Evolutionary conservation across 2,888 invertebrate genomes (phyloP).

Genomic region (Brassicogethes aeneus): DNA sequence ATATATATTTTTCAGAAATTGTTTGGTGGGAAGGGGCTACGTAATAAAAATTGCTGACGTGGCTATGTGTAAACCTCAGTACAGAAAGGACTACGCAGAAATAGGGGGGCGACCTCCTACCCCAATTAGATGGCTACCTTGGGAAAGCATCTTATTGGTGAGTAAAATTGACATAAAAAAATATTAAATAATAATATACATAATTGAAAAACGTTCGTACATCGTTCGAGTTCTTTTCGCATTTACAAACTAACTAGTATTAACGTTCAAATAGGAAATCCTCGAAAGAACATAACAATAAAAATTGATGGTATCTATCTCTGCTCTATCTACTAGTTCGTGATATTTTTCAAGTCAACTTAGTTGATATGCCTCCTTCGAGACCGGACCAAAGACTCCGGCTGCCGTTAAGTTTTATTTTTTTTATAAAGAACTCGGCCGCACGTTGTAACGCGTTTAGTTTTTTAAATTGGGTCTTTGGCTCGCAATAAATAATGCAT

Average conservation of each 20-base stretch:
- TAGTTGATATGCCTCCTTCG: background rate
- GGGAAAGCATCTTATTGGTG: constrained; percentile 57
- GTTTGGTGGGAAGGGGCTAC: constrained; percentile 52
- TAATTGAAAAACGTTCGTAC: too few relatives aligned
- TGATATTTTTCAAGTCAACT: background rate
- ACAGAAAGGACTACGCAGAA: constrained; percentile 54
- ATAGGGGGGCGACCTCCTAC: constrained; percentile 52
- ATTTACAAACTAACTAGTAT: too few relatives aligned
- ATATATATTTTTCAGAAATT: constrained; percentile 49
- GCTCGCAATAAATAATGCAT: too few relatives aligned
- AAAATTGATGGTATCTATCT: background rate
- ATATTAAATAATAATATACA: too few relatives aligned
- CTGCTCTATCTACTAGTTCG: too few relatives aligned
- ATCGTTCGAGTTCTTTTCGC: too few relatives aligned
- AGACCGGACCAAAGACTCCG: background rate
- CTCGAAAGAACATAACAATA: background rate
- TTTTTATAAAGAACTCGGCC: background rate
- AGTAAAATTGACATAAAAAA: too few relatives aligned
- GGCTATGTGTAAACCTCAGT: constrained; percentile 54
- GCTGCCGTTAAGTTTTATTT: background rate
- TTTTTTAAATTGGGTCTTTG: background rate
- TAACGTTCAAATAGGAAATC: background rate
- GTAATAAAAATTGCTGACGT: constrained; percentile 54
- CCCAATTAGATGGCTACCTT: constrained; percentile 56
- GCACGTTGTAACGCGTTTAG: background rate